A percentile compares a stretch with the other conserved stretches of the same genome.
These are phyloP conservation scores for Danio kyathit DNA, from an alignment of 2,797 vertebrate genomes.

Conservation along the genomic window DNA sequence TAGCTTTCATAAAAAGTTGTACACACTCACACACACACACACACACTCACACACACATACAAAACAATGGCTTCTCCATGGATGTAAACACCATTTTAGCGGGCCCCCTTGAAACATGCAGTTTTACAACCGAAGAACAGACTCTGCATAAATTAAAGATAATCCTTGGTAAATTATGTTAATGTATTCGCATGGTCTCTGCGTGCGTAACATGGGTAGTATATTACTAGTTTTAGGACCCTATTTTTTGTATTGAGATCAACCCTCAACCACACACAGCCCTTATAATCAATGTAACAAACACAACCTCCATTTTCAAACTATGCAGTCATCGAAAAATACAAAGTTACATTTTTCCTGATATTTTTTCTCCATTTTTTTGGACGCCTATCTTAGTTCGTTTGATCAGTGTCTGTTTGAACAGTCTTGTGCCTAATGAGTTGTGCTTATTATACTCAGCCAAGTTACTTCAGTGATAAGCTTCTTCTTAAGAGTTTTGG, in stretches of 20 bases:
- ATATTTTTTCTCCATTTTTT: background rate
- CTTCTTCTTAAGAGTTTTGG: background rate
- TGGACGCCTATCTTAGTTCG: background rate
- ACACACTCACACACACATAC: slow-evolving; percentile 32
- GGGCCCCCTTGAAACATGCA: slow-evolving; percentile 72
- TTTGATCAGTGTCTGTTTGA: slow-evolving; percentile 28
- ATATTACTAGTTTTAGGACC: slow-evolving; percentile 64
- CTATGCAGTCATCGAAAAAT: background rate
- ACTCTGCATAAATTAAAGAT: slow-evolving; percentile 83
- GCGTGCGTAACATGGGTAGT: slow-evolving; percentile 64
- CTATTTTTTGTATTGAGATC: slow-evolving; percentile 22
- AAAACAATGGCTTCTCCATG: slow-evolving; percentile 65
- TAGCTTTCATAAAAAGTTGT: background rate
- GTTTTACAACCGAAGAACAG: slow-evolving; percentile 77
- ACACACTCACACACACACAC: slow-evolving; percentile 6
- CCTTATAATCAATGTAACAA: background rate
- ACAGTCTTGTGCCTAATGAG: slow-evolving; percentile 56
- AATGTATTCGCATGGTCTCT: slow-evolving; percentile 75
- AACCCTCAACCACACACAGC: background rate
- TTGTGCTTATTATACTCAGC: slow-evolving; percentile 37
- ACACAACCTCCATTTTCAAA: background rate
- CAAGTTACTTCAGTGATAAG: slow-evolving; percentile 18
- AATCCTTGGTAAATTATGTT: slow-evolving; percentile 82
- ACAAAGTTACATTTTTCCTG: background rate
- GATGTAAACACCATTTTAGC: slow-evolving; percentile 72